A percentile compares a stretch with the other conserved stretches of the same genome.
Conservation (phyloP, 2,888 invertebrate genomes). For the Drosophila tanythrix region DNA sequence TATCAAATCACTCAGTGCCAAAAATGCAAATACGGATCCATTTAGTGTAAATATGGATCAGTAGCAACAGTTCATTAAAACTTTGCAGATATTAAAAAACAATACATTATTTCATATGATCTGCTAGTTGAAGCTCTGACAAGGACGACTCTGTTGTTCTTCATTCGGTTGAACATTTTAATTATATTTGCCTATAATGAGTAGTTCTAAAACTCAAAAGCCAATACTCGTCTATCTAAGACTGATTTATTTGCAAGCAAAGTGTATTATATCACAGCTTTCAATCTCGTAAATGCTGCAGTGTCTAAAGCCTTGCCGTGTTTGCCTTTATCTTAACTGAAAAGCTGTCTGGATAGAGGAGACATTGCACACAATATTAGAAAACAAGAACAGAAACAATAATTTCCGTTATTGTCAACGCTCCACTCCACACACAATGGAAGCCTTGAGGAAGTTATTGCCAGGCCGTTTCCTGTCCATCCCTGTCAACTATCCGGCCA, state of each 20-base stretch:
- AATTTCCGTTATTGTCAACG: conserved; percentile 69
- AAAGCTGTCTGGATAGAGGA: conserved; percentile 10
- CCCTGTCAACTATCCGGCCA: conserved; percentile 31
- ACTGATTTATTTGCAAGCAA: not conserved
- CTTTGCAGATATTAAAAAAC: not conserved
- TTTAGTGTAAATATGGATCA: not conserved
- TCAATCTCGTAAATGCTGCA: conserved; percentile 8
- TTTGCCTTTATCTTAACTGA: conserved; percentile 33
- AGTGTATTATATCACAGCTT: conserved; percentile 6
- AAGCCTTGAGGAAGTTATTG: conserved; percentile 44
- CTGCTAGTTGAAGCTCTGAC: not conserved
- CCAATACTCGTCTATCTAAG: not conserved
- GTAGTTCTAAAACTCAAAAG: not conserved
- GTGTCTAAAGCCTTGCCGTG: conserved; percentile 1
- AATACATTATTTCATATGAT: not conserved
- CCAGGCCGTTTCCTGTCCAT: conserved; percentile 63
- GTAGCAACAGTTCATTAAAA: not conserved
- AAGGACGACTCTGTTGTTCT: not conserved
- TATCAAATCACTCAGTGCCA: not conserved
- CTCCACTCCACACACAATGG: conserved; percentile 55
- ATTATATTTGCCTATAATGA: not conserved
- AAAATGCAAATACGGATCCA: not conserved
- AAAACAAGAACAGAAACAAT: conserved; percentile 67
- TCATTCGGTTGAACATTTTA: not conserved
- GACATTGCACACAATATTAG: conserved; percentile 25